Conservation (phyloP, 1,140 invertebrate species). For the Ectropis grisescens region DNA sequence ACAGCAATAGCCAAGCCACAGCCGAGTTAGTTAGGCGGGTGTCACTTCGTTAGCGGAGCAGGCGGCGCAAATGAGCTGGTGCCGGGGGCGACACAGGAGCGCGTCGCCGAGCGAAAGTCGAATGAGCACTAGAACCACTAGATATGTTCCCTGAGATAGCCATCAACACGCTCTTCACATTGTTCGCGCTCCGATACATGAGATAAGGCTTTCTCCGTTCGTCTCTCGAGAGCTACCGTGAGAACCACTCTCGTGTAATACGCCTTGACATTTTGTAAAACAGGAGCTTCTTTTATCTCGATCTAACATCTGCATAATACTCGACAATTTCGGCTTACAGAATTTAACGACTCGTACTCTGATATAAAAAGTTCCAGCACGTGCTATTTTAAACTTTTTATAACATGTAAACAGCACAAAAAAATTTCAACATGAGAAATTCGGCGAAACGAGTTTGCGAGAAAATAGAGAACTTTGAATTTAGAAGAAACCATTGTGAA, state of each 20-base stretch:
- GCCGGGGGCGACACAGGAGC: conserved; percentile 14
- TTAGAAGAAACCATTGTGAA: no score
- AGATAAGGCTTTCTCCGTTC: conserved; percentile 55
- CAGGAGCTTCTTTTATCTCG: conserved; percentile 28
- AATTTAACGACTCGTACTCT: background rate
- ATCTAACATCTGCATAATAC: conserved; percentile 12
- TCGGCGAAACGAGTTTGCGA: no score
- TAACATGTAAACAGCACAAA: no score
- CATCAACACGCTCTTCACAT: conserved; percentile 52
- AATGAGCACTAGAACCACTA: conserved; percentile 33
- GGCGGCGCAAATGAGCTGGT: conserved; percentile 25
- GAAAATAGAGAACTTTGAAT: no score
- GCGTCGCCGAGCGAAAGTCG: conserved; percentile 39
- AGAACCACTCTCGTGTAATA: conserved; percentile 31
- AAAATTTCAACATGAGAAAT: no score
- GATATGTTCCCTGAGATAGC: conserved; percentile 44
- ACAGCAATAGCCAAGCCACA: no score
- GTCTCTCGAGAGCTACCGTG: conserved; percentile 48
- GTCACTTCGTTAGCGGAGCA: conserved; percentile 30
- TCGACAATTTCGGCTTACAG: background rate
- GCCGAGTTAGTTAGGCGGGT: no score
- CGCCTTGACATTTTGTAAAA: conserved; percentile 32
- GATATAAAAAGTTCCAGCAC: no score
- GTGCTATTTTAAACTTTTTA: no score
- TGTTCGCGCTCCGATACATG: conserved; percentile 49